Evolutionary conservation across 2,797 vertebrate species (phyloP).

Genomic region (Aotus griseimembra): DNA sequence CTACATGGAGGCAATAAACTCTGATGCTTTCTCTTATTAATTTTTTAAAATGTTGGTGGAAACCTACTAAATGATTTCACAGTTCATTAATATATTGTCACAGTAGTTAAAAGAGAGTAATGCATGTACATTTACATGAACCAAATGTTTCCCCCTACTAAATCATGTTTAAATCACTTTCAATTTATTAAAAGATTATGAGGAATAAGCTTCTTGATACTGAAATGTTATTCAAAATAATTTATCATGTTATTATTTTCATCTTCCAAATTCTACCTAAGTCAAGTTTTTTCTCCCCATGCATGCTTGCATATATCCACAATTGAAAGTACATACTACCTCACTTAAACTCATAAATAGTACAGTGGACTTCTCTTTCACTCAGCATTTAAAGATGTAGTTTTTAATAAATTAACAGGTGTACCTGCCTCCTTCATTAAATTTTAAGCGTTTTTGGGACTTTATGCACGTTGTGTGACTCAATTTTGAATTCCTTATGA

Average conservation of each 20-base stretch:
- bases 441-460: background rate
- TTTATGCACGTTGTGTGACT: background rate
- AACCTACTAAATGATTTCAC: background rate
- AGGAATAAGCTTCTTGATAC: background rate
- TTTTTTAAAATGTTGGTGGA: background rate
- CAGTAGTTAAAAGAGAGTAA: constrained; percentile 14
- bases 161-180: constrained; percentile 38
- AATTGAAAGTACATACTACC: background rate
- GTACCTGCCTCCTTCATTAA: background rate
- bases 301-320: background rate
- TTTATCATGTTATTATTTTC: constrained; percentile 18
- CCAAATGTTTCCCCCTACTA: background rate
- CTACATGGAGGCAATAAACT: background rate
- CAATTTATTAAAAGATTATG: constrained; percentile 32
- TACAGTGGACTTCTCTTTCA: background rate
- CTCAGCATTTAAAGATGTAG: background rate
- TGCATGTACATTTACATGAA: background rate
- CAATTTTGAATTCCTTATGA: background rate
- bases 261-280: background rate
- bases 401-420: background rate
- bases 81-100: background rate
- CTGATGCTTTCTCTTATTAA: background rate
- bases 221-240: background rate
- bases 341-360: background rate
- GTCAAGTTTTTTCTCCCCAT: background rate